Evolutionary conservation across 2,888 invertebrate genomes (phyloP).

Genomic region (Exephanes ischioxanthus): DNA sequence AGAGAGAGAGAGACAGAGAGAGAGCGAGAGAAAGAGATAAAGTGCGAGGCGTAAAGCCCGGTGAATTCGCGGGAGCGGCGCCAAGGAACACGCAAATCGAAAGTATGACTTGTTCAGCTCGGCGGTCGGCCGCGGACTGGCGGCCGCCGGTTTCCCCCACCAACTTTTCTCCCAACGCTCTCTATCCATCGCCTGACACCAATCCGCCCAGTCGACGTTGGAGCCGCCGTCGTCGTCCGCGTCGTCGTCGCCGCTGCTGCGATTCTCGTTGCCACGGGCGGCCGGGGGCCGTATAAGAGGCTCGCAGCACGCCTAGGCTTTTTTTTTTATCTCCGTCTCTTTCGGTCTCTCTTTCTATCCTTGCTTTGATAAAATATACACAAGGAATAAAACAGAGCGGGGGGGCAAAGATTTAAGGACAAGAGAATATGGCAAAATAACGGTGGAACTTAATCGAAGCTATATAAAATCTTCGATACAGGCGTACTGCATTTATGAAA

Average conservation of each 20-base stretch:
- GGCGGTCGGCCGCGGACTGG: slow-evolving; percentile 77
- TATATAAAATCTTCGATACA: background rate
- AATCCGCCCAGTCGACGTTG: slow-evolving; percentile 51
- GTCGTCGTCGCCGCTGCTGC: slow-evolving; percentile 41
- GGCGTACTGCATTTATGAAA: background rate
- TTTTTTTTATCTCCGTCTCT: slow-evolving; percentile 19
- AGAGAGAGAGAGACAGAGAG: background rate
- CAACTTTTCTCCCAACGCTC: slow-evolving; percentile 47
- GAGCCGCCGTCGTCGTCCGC: slow-evolving; percentile 38
- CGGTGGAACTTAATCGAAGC: background rate
- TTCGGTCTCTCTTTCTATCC: slow-evolving; percentile 11
- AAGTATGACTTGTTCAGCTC: slow-evolving; percentile 66
- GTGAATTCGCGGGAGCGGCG: slow-evolving; percentile 29
- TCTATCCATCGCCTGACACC: slow-evolving; percentile 57
- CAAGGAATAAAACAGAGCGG: slow-evolving; percentile 8
- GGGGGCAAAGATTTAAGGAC: background rate
- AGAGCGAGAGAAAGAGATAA: slow-evolving; percentile 22
- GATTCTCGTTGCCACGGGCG: slow-evolving; percentile 57
- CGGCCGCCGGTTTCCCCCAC: slow-evolving; percentile 70
- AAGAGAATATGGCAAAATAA: background rate
- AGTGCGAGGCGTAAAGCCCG: slow-evolving; percentile 28
- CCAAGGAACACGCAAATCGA: slow-evolving; percentile 39
- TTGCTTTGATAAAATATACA: slow-evolving; percentile 19
- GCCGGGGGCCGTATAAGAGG: slow-evolving; percentile 28
- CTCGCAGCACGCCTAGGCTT: slow-evolving; percentile 11